Evolutionary conservation across 37 sponge, comb jelly and placozoan species (phyloP).

Genomic region (Eunapius fragilis): DNA sequence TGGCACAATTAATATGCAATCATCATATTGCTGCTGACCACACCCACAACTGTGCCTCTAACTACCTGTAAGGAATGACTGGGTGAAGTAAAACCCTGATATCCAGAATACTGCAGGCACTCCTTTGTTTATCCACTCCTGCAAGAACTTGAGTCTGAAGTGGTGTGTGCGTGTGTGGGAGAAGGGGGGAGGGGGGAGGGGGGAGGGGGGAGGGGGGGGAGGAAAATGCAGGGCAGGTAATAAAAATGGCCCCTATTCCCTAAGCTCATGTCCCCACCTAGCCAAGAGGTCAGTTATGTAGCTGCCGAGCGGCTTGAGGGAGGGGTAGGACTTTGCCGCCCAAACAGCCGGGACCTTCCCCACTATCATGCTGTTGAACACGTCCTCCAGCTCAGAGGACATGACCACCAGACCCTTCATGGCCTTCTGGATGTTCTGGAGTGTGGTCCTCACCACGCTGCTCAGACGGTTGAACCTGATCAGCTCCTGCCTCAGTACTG

Average conservation of each 20-base stretch:
- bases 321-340: constrained; percentile 96
- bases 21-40: too few species aligned
- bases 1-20: too few species aligned
- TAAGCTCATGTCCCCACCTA: too few species aligned
- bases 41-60: too few species aligned
- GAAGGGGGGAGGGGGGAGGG: too few species aligned
- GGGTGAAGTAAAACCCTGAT: constrained; percentile 98
- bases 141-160: constrained; percentile 89
- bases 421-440: constrained; percentile 87
- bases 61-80: constrained; percentile 97
- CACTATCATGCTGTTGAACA: constrained; percentile 92
- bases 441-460: constrained; percentile 63
- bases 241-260: too few species aligned
- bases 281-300: constrained; percentile 91
- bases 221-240: too few species aligned
- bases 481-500: constrained; percentile 95
- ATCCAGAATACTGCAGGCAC: constrained; percentile 90
- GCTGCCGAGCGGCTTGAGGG: constrained; percentile 95
- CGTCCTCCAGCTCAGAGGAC: constrained; percentile 91
- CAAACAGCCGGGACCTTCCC: constrained; percentile 89
- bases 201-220: too few species aligned
- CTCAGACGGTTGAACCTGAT: constrained; percentile 94
- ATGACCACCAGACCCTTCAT: constrained; percentile 96
- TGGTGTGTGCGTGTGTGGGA: too few species aligned
- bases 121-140: constrained; percentile 87